Conservation (phyloP, 1,140 invertebrate species). For the Anastrepha ludens region DNA sequence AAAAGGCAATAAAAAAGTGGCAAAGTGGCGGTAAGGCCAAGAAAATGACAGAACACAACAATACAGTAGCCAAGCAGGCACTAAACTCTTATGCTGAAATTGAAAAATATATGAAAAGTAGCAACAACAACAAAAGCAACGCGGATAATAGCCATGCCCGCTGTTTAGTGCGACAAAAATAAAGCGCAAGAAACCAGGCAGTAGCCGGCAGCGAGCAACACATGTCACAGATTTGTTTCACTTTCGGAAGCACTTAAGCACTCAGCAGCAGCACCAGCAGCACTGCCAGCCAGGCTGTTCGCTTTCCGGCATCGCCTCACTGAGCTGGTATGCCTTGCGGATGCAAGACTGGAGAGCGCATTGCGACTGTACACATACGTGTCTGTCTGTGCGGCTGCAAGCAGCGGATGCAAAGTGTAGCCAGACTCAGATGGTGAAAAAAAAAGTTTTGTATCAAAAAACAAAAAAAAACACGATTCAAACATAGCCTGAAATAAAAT, state of each 20-base stretch:
- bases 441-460: conserved; percentile 14
- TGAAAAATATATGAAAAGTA: conserved; percentile 38
- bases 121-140: not conserved
- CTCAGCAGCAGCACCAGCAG: conserved; percentile 21
- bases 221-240: conserved; percentile 58
- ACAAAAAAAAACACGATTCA: not conserved
- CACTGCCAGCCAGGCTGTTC: not conserved
- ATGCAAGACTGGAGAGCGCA: not conserved
- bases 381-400: not conserved
- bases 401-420: conserved; percentile 38
- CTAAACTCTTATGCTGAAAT: not conserved
- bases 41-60: not conserved
- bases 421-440: not conserved
- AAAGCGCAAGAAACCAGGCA: not conserved
- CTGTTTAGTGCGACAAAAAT: conserved; percentile 4
- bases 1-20: not conserved
- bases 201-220: conserved; percentile 37
- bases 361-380: not conserved
- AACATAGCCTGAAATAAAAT: not conserved
- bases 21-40: not conserved
- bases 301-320: not conserved
- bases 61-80: conserved; percentile 18
- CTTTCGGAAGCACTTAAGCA: conserved; percentile 56
- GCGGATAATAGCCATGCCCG: not conserved
- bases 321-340: not conserved